Conservation (phyloP, 2,797 vertebrate species). For the Gallinago nigripennis region DNA sequence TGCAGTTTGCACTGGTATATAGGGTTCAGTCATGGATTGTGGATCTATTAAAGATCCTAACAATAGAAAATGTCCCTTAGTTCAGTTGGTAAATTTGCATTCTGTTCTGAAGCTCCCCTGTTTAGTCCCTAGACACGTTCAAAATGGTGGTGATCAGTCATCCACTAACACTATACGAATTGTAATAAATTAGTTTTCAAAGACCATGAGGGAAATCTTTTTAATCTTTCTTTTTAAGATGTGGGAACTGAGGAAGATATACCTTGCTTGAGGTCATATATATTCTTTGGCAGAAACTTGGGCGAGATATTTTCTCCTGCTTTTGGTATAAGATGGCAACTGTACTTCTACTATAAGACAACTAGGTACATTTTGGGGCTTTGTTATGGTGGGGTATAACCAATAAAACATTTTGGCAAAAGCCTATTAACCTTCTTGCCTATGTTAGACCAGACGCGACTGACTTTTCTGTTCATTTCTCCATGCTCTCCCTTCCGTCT, state of each 20-base stretch:
- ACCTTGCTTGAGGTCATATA: not conserved
- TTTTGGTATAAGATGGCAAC: not conserved
- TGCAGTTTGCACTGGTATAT: not conserved
- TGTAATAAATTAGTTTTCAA: not conserved
- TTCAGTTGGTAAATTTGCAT: not conserved
- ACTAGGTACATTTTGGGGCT: not conserved
- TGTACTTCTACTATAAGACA: not conserved
- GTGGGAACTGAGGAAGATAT: not conserved
- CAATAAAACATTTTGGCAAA: not conserved
- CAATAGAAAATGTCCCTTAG: not conserved
- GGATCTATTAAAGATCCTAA: not conserved
- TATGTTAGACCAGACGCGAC: not conserved
- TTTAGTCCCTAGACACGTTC: not conserved
- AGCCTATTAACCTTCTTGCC: not conserved
- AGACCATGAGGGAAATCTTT: not conserved
- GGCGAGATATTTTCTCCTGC: not conserved
- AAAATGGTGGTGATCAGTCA: not conserved
- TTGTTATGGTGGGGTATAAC: not conserved
- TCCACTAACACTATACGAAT: not conserved
- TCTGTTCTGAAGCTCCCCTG: not conserved
- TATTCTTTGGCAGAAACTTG: not conserved
- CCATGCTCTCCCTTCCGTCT: not conserved
- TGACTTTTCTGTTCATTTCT: not conserved
- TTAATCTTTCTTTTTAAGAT: not conserved
- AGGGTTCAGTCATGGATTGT: not conserved